A percentile compares a stretch with the other conserved stretches of the same genome.
These are phyloP conservation scores for Stichodactyla mertensii DNA, from an alignment of 64 coral and sea anemone species.

Conservation along the genomic window DNA sequence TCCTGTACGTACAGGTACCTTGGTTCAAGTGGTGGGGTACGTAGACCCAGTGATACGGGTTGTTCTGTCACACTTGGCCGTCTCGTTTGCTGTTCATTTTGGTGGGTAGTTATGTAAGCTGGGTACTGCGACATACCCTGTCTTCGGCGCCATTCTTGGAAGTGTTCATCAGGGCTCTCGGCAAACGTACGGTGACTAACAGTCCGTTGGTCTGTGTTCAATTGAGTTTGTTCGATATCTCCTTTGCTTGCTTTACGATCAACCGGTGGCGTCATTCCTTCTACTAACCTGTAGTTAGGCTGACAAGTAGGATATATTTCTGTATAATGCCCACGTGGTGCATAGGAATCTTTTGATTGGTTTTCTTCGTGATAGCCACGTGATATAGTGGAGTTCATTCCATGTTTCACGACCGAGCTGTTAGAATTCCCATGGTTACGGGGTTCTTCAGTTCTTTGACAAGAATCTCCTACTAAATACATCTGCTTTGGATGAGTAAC, in stretches of 20 bases:
- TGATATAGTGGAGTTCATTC: background rate
- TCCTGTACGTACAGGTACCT: conserved; percentile 31
- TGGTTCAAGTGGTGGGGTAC: background rate
- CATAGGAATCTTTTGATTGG: background rate
- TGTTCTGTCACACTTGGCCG: conserved; percentile 29
- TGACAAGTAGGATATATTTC: background rate
- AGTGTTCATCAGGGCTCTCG: conserved; percentile 49
- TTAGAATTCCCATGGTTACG: background rate
- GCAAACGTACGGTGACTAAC: conserved; percentile 15
- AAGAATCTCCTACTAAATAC: background rate
- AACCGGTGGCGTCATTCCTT: background rate
- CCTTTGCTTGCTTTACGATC: background rate
- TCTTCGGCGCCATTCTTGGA: conserved; percentile 48
- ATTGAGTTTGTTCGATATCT: background rate
- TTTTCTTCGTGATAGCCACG: background rate
- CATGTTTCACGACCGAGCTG: background rate
- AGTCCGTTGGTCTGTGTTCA: background rate
- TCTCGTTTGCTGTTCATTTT: background rate
- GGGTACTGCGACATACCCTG: conserved; percentile 23
- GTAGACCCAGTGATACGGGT: background rate
- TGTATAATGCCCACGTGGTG: background rate
- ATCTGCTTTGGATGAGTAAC: background rate
- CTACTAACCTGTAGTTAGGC: background rate
- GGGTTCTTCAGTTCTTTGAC: conserved; percentile 22
- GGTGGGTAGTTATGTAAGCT: background rate